These are phyloP conservation scores for Taeniopygia guttata DNA, from an alignment of 2,797 vertebrate species.

Conservation along the genomic window DNA sequence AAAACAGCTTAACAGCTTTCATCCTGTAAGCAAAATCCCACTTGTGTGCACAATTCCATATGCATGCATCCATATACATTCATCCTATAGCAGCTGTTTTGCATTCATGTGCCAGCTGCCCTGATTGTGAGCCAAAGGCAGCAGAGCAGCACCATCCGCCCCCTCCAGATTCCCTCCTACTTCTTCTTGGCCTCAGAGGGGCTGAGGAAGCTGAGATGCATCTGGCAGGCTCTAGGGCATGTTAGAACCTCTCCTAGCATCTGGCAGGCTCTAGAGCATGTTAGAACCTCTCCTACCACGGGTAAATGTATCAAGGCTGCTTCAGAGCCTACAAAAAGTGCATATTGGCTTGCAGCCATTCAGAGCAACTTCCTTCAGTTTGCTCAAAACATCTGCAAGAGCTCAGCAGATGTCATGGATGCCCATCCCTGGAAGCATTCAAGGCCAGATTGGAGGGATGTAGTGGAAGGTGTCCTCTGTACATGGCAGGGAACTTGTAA, in stretches of 20 bases:
- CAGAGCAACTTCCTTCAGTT: neutral
- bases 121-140: neutral
- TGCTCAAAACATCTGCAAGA: neutral
- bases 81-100: neutral
- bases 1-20: neutral
- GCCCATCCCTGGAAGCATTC: neutral
- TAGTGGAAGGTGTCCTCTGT: neutral
- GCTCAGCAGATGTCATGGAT: neutral
- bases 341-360: fast-evolving
- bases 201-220: neutral
- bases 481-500: neutral
- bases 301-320: neutral
- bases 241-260: too few species aligned
- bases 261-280: neutral
- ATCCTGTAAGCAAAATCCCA: neutral
- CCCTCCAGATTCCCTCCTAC: neutral
- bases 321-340: neutral
- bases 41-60: neutral
- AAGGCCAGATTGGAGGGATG: neutral
- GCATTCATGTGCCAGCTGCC: neutral
- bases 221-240: neutral
- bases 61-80: neutral
- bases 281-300: neutral
- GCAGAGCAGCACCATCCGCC: fast-evolving
- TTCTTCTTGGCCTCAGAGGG: neutral